Conservation (phyloP, 2,113 vertebrate genomes). For the Xenopus tropicalis region UCB_Xtro_10.0 CM004448.2:67209001-67209500, state of each 20-base stretch:
- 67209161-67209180: slow-evolving; percentile 47
- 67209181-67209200: slow-evolving; percentile 48
- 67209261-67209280: slow-evolving; percentile 22
- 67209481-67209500: neutral
- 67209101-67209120: slow-evolving; percentile 51
- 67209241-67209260: slow-evolving; percentile 38
- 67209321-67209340: neutral
- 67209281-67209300: slow-evolving; percentile 41
- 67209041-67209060: slow-evolving; percentile 50
- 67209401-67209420: neutral
- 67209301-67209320: slow-evolving; percentile 21
- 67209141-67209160: slow-evolving; percentile 43
- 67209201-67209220: slow-evolving; percentile 42
- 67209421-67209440: too few relatives aligned
- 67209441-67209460: too few relatives aligned
- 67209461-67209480: too few relatives aligned
- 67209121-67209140: slow-evolving; percentile 43
- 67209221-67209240: slow-evolving; percentile 4
- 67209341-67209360: neutral
- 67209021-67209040: neutral
- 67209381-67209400: neutral
- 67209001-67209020: too few relatives aligned
- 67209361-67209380: neutral
- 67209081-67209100: slow-evolving; percentile 42
- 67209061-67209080: slow-evolving; percentile 46